Percentiles rank a stretch among this genome's conserved stretches.
Conservation (phyloP, 2,113 vertebrate genomes). For the Clarias macrocephalus region DNA sequence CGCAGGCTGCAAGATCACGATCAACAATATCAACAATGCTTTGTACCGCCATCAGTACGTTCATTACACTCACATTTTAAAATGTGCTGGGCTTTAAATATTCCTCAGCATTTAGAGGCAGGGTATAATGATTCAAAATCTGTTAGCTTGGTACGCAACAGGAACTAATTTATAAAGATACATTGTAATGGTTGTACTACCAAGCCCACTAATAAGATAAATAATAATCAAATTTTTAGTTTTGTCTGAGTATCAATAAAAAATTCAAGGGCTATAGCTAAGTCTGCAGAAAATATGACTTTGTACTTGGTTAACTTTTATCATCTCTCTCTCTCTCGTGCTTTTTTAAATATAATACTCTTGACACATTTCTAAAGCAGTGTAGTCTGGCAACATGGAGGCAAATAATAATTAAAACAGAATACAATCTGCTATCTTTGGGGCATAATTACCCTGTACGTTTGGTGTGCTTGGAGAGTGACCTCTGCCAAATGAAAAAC, state of each 20-base stretch:
- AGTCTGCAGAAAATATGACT: neutral
- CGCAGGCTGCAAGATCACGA: neutral
- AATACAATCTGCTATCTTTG: slow-evolving; percentile 45
- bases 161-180: neutral
- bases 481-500: slow-evolving; percentile 49
- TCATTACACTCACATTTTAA: neutral
- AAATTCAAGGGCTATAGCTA: slow-evolving; percentile 4
- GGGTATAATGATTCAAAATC: slow-evolving; percentile 10
- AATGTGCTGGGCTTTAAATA: neutral
- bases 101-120: slow-evolving; percentile 5
- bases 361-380: slow-evolving; percentile 32
- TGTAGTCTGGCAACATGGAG: slow-evolving; percentile 20
- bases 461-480: slow-evolving; percentile 34
- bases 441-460: slow-evolving; percentile 55
- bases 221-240: neutral
- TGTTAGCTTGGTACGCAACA: neutral
- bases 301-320: neutral
- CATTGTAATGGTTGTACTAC: neutral
- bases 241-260: slow-evolving; percentile 29
- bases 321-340: slow-evolving; percentile 18
- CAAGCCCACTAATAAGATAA: slow-evolving; percentile 1
- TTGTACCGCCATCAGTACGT: neutral
- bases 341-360: slow-evolving; percentile 35
- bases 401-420: slow-evolving; percentile 43
- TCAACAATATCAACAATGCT: neutral